A percentile compares a stretch with the other conserved stretches of the same genome.
phyloP scores from a whole-genome alignment of 2,797 vertebrate genomes.

The Phalanger gymnotis region DNA sequence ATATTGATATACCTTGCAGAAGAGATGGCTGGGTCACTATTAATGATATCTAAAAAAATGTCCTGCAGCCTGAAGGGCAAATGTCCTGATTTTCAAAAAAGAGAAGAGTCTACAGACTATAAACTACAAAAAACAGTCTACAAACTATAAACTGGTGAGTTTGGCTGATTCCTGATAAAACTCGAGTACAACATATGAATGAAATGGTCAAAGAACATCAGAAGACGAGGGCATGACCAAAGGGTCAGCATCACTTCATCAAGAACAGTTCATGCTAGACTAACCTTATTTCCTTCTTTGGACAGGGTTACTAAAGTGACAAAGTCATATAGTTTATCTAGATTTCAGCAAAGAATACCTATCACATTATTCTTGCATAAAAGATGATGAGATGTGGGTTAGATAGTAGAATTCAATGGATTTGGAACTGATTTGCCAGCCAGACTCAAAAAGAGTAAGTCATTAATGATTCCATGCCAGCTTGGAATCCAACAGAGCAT shows the following conservation, averaged over 20 bases:
- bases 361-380: too few species aligned
- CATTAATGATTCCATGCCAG: too few species aligned
- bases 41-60: not conserved
- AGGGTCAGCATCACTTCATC: not conserved
- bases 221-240: not conserved
- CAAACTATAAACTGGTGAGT: not conserved
- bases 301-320: too few species aligned
- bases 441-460: too few species aligned
- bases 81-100: not conserved
- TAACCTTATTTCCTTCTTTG: too few species aligned
- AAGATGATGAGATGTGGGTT: too few species aligned
- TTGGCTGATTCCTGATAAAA: not conserved
- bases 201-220: not conserved
- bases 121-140: not conserved
- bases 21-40: not conserved
- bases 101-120: not conserved
- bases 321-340: too few species aligned
- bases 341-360: too few species aligned
- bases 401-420: too few species aligned
- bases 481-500: too few species aligned
- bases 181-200: not conserved
- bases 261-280: too few species aligned
- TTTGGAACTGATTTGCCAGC: too few species aligned
- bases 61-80: not conserved
- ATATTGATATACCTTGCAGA: not conserved